Conservation (phyloP, 2,888 invertebrate species). For the Hydriomena furcata region DNA sequence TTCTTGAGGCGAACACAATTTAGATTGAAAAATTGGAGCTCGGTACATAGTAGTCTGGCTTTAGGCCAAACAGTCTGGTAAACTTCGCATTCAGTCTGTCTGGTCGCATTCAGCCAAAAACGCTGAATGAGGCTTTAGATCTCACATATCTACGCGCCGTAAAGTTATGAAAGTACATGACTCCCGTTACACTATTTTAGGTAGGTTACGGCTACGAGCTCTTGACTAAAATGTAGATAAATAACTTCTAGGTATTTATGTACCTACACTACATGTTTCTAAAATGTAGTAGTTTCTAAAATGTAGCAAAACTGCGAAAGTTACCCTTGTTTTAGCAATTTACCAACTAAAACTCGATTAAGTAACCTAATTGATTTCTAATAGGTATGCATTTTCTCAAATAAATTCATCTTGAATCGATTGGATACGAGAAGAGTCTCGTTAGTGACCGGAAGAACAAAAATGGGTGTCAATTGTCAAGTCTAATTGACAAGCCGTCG, state of each 20-base stretch:
- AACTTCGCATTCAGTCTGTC: too few species aligned
- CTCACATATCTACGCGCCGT: conserved; percentile 8
- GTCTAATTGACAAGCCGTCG: conserved; percentile 33
- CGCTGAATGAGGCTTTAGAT: conserved; percentile 15
- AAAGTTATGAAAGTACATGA: neutral
- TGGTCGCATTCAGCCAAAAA: conserved; percentile 28
- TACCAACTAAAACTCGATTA: too few species aligned
- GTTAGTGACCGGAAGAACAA: conserved; percentile 31
- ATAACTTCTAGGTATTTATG: too few species aligned
- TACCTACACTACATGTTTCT: too few species aligned
- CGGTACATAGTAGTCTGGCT: conserved; percentile 25
- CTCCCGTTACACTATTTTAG: too few species aligned
- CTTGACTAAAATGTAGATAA: too few species aligned
- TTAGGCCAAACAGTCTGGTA: conserved; percentile 29
- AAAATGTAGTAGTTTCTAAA: neutral
- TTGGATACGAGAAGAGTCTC: conserved; percentile 26
- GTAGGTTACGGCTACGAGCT: too few species aligned
- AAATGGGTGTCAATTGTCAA: conserved; percentile 24
- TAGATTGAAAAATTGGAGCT: conserved; percentile 18
- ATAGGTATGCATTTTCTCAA: conserved; percentile 6
- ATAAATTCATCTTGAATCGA: conserved; percentile 11
- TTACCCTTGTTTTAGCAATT: conserved; percentile 6
- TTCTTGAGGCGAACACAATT: neutral
- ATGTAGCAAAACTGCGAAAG: neutral
- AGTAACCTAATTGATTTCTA: too few species aligned